These are phyloP conservation scores for Athene noctua DNA, from an alignment of 2,113 vertebrate genomes.

Conservation along the genomic window DNA sequence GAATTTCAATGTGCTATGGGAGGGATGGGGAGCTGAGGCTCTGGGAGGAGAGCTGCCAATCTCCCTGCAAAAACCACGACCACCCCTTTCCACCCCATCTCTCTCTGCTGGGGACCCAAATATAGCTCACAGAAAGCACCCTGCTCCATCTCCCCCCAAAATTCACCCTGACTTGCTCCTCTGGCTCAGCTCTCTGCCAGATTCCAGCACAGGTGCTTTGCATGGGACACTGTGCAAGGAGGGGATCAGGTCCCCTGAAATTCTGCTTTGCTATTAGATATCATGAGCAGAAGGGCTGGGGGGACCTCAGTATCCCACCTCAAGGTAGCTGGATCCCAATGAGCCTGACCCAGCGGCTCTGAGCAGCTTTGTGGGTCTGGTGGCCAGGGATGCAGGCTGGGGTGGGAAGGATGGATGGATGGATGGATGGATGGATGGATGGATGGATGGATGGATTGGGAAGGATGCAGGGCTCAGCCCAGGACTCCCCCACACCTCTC, in stretches of 20 bases:
- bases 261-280: background rate
- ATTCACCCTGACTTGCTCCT: background rate
- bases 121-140: background rate
- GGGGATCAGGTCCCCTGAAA: background rate
- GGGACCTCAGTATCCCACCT: background rate
- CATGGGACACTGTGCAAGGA: background rate
- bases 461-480: background rate
- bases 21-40: background rate
- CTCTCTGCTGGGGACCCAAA: background rate
- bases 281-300: background rate
- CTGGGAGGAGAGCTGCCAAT: background rate
- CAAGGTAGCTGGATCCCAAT: background rate
- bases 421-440: background rate
- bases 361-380: background rate
- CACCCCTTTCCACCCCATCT: background rate
- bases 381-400: background rate
- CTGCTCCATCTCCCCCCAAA: background rate
- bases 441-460: background rate
- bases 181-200: background rate
- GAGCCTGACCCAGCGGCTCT: background rate
- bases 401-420: too few relatives aligned
- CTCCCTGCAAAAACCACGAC: background rate
- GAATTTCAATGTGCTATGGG: conserved; percentile 46
- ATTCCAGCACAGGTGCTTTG: rapidly evolving
- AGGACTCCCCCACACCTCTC: background rate